Evolutionary conservation across 2,113 vertebrate genomes (phyloP).

Genomic region (Serilophus lunatus): DNA sequence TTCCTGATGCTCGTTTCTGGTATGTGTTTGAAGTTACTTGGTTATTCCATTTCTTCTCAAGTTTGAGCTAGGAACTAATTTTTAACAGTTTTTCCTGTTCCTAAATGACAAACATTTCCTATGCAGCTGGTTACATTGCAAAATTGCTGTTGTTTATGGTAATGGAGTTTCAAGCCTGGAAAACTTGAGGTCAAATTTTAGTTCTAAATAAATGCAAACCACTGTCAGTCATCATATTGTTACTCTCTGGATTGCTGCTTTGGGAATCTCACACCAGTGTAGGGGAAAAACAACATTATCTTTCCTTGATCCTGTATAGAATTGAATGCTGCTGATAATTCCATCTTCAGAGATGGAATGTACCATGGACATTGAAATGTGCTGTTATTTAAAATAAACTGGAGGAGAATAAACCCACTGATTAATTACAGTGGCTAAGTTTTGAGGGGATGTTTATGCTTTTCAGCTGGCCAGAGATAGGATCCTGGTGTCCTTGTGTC

Average conservation of each 20-base stretch:
- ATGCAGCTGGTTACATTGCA: not conserved
- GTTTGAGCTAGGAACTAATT: not conserved
- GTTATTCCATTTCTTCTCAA: not conserved
- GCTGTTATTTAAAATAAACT: not conserved
- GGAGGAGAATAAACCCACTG: constrained; percentile 19
- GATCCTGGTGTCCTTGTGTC: not conserved
- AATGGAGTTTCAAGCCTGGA: not conserved
- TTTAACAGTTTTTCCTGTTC: not conserved
- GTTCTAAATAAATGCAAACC: not conserved
- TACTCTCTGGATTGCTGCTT: not conserved
- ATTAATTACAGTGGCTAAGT: not conserved
- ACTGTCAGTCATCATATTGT: not conserved
- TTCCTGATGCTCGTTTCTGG: not conserved
- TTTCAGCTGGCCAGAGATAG: not conserved
- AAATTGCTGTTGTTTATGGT: not conserved
- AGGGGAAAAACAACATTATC: not conserved
- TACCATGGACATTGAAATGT: not conserved
- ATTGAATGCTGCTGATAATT: not conserved
- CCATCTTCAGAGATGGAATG: not conserved
- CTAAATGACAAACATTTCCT: not conserved
- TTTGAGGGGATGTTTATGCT: constrained; percentile 27
- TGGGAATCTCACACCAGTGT: not conserved
- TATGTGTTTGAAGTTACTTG: not conserved
- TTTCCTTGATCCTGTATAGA: not conserved
- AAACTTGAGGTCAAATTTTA: not conserved